Base-by-base conservation (phyloP, 2,113 vertebrate genomes). In the Capreolus pygargus region DNA sequence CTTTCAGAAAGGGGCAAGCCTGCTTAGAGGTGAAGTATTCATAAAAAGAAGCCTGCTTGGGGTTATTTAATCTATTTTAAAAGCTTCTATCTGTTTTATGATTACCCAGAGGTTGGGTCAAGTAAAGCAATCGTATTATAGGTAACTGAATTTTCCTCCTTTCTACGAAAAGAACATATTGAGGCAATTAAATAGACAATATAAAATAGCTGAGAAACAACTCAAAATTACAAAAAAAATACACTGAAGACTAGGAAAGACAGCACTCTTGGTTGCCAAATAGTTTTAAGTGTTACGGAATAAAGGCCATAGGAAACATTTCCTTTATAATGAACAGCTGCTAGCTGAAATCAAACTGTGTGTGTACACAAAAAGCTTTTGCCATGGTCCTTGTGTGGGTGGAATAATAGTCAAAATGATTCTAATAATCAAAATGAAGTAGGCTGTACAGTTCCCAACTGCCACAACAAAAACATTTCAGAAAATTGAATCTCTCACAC, bases 401-500 rank as follows among this genome's bases (percentile, higher is more conserved):
- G 55, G 93, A 97, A 96, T 94, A 97, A 96, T 83, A 84, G 47
- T 96, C 76, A 91, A 27, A 82, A 89, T 28, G 15, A 94, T 95
- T 79, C 92, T 97, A 97, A 97, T 85, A 98, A 97, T 50, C 96
- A 91, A 98, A 98, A 97, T 12, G 86, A 97, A 95, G 58, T 88
- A 60, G 95, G 95, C 50, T 70, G 76, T 92, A 89, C 54, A 97
- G 79, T 7, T 95, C 13, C 23, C 61, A 89, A 78, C 12, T 86
- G 79, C 74, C 86, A 91, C 85, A 86, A 83, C 50, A 90, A 82
- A 95, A 95, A 90, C 91, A n/a, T 87, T 86, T 64, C 45, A 76
- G 61, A 47, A 94, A 97, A 96, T 57, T 81, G 79, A 27, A 50
- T 92, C 57, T 43, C 70, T 92, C 81, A 33, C 57, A 67, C 2